Evolutionary conservation across 1,140 invertebrate species (phyloP).

Genomic region (Aphelenchoides besseyi): DNA sequence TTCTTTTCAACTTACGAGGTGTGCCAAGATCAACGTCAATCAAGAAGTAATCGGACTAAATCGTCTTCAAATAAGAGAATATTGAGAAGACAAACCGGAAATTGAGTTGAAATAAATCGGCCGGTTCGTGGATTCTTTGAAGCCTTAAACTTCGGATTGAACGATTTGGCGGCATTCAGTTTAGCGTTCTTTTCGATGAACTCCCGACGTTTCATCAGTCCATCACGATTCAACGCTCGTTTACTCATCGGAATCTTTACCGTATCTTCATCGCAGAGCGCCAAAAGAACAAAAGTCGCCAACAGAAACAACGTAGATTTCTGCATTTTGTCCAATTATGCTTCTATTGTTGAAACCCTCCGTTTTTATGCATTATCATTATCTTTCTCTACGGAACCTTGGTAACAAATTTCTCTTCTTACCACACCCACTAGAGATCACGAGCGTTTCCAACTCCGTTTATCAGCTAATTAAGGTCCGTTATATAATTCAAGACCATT

Average conservation of each 20-base stretch:
- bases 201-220: neutral
- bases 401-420: too few species aligned
- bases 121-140: neutral
- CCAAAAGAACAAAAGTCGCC: neutral
- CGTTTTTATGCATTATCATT: too few species aligned
- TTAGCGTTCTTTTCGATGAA: neutral
- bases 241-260: neutral
- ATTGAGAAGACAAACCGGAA: too few species aligned
- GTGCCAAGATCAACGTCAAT: neutral
- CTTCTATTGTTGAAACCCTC: too few species aligned
- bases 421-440: too few species aligned
- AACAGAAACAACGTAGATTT: neutral
- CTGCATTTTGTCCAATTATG: conserved; percentile 1
- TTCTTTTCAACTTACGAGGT: neutral
- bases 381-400: too few species aligned
- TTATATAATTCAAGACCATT: too few species aligned
- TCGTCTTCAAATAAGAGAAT: too few species aligned
- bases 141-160: neutral
- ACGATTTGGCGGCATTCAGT: neutral
- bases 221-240: neutral
- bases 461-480: too few species aligned
- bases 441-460: too few species aligned
- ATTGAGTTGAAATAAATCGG: neutral
- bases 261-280: neutral
- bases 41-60: neutral